Percentiles rank a stretch among this genome's conserved stretches.
Evolutionary conservation across 2,113 vertebrate species (phyloP).

Genomic region (Pteropus alecto): DNA sequence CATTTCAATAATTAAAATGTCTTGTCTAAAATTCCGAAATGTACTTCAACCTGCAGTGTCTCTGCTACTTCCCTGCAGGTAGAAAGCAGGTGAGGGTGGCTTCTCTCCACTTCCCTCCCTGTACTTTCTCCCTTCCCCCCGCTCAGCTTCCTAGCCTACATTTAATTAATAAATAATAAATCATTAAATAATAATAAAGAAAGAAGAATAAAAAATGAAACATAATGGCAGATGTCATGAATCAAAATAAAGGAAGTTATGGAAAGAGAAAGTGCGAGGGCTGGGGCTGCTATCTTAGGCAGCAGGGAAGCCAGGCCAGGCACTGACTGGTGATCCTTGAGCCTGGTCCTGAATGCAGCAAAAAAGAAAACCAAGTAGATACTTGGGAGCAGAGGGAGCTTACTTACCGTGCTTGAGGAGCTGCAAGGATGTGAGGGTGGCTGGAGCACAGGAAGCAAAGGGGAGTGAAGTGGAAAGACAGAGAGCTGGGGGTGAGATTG

Average conservation of each 20-base stretch:
- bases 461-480: not conserved
- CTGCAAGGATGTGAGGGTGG: not conserved
- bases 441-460: not conserved
- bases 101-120: not conserved
- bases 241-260: not conserved
- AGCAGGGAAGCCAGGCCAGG: not conserved
- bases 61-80: not conserved
- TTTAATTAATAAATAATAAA: not conserved
- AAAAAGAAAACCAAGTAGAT: not conserved
- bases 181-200: not conserved
- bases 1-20: not conserved
- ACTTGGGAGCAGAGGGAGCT: not conserved
- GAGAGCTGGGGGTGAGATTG: not conserved
- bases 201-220: not conserved
- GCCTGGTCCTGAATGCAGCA: not conserved
- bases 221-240: not conserved
- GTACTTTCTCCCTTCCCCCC: no score
- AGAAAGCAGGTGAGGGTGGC: not conserved
- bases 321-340: not conserved
- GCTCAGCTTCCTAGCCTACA: not conserved
- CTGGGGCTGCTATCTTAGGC: not conserved
- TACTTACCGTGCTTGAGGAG: not conserved
- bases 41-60: not conserved
- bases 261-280: not conserved
- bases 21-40: not conserved